Evolutionary conservation across 1,140 invertebrate genomes (phyloP).

Genomic region (Globodera rostochiensis): DNA sequence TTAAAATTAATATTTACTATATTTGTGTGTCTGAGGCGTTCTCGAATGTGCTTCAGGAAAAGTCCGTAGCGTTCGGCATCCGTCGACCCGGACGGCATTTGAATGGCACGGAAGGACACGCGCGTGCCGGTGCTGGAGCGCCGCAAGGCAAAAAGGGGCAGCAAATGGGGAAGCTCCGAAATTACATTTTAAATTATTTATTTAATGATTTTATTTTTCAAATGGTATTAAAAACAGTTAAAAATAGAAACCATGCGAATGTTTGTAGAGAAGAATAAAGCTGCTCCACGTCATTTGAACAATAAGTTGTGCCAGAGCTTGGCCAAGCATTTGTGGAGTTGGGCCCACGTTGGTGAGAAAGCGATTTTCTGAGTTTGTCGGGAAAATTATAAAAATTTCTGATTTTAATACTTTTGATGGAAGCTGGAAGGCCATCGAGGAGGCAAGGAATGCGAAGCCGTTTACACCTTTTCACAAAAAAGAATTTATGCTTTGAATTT

Average conservation of each 20-base stretch:
- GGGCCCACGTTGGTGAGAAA: constrained; percentile 58
- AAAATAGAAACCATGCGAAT: constrained; percentile 40
- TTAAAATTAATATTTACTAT: constrained; percentile 41
- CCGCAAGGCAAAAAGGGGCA: constrained; percentile 49
- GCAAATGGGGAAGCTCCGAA: constrained; percentile 44
- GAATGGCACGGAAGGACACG: constrained; percentile 45
- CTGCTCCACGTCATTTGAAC: constrained; percentile 53
- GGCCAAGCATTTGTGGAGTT: constrained; percentile 34
- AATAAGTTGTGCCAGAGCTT: constrained; percentile 53
- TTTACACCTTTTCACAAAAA: constrained; percentile 57
- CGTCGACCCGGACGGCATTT: constrained; percentile 48
- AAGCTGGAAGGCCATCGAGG: constrained; percentile 26
- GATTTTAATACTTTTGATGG: background rate
- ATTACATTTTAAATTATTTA: background rate
- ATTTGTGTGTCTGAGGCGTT: constrained; percentile 55
- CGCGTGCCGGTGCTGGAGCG: constrained; percentile 32
- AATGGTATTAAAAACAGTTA: constrained; percentile 11
- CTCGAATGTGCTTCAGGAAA: constrained; percentile 58
- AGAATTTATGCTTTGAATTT: background rate
- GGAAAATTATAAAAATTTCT: background rate
- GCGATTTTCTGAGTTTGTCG: constrained; percentile 38
- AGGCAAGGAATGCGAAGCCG: constrained; percentile 59
- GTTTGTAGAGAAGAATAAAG: constrained; percentile 58
- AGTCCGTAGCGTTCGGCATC: constrained; percentile 43
- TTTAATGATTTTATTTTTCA: background rate